Evolutionary conservation across 2,797 vertebrate genomes (phyloP).

Genomic region (Harpagifer antarcticus): DNA sequence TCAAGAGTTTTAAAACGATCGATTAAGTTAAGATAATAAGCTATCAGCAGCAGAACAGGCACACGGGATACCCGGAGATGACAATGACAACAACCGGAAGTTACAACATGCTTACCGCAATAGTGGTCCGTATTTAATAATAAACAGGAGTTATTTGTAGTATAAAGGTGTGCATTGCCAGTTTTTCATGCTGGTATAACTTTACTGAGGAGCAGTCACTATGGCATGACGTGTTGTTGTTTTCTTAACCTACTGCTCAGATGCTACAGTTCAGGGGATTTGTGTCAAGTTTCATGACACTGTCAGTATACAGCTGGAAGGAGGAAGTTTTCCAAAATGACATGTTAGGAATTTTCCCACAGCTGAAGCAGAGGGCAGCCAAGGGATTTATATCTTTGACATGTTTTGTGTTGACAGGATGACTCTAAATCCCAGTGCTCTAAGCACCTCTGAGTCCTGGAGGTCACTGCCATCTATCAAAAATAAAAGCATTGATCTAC

Average conservation of each 20-base stretch:
- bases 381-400: constrained; percentile 61
- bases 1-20: too few species aligned
- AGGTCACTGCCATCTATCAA: too few species aligned
- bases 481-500: too few species aligned
- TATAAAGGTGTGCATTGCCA: neutral
- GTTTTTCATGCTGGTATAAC: neutral
- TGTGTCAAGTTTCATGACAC: constrained; percentile 63
- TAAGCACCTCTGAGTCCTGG: constrained; percentile 3
- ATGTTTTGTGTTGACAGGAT: constrained; percentile 57
- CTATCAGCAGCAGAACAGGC: too few species aligned
- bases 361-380: constrained; percentile 59
- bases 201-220: constrained; percentile 1
- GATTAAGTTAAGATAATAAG: too few species aligned
- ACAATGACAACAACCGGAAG: too few species aligned
- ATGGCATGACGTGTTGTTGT: constrained; percentile 17
- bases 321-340: constrained; percentile 72
- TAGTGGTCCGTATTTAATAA: too few species aligned
- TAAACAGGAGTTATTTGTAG: neutral
- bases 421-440: constrained; percentile 38
- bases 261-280: constrained; percentile 44
- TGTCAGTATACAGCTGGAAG: constrained; percentile 62
- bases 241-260: constrained; percentile 45
- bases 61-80: too few species aligned
- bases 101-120: too few species aligned
- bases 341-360: constrained; percentile 83